These are phyloP conservation scores for Drosophila leonis DNA, from an alignment of 2,888 invertebrate genomes.

Conservation along the genomic window DNA sequence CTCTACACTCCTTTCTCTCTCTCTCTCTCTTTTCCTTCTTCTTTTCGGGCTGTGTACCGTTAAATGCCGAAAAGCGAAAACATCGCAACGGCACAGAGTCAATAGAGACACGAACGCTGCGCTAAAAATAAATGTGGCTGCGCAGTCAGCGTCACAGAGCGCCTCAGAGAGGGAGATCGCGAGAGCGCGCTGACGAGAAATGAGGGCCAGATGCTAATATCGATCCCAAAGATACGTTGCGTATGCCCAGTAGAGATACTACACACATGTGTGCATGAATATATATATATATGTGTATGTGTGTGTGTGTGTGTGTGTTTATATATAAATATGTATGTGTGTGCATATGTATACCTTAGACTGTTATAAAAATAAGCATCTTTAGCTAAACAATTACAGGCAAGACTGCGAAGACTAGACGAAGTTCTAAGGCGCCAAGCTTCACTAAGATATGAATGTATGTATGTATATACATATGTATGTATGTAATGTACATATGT, in stretches of 20 bases:
- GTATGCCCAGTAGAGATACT: conserved; percentile 32
- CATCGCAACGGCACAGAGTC: conserved; percentile 17
- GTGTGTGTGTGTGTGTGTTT: conserved; percentile 1
- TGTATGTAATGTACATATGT: background rate
- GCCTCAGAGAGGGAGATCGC: conserved; percentile 4
- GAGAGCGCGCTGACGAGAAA: conserved; percentile 7
- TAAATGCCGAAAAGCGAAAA: conserved; percentile 35
- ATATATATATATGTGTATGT: background rate
- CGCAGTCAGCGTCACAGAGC: conserved; percentile 2
- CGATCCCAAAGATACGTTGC: conserved; percentile 40
- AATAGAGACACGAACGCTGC: conserved; percentile 40
- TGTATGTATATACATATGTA: background rate
- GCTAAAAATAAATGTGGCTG: conserved; percentile 54
- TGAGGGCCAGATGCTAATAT: conserved; percentile 50
- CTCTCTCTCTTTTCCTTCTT: conserved; percentile 1
- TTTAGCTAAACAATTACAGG: conserved; percentile 30
- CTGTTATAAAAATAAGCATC: conserved; percentile 50
- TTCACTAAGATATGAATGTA: conserved; percentile 3
- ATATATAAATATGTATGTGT: conserved; percentile 11
- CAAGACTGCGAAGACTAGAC: conserved; percentile 13
- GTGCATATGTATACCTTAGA: conserved; percentile 20
- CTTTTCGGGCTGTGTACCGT: conserved; percentile 20
- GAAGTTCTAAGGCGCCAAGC: conserved; percentile 13
- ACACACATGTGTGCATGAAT: background rate
- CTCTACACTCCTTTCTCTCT: background rate